Base-by-base conservation (phyloP, 1,140 invertebrate species). In the Aphelenchoides fujianensis region DNA sequence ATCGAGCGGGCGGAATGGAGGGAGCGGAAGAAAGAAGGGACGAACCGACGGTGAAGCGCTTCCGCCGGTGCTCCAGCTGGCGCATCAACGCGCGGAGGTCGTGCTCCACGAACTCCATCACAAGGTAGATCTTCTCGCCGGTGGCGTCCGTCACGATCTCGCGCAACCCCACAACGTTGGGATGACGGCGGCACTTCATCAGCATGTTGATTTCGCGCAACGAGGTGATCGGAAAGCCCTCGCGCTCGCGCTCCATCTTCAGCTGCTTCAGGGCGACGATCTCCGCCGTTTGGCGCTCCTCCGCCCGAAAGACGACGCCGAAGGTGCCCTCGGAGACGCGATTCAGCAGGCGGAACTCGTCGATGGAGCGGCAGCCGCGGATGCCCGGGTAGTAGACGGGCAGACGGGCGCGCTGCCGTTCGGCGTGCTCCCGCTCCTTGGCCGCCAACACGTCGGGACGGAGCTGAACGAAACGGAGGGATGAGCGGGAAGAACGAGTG, bases 161-260 rank as follows among this genome's bases (percentile, higher is more conserved):
- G 71, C 93, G 88, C 0, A 98, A 94, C 0, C 94, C 97, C 0
- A 98, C 95, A 73, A 98, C 95, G 86, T 99, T 98, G 0, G 90
- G 90, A 88, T 98, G 96, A 80, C 97, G 93, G 23, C 86, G 86
- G 78, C 92, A 91, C 87, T 98, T 98, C 0, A 98, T 87, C 57
- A 98, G 86, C 5, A 95, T 98, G 86, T 97, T 97, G 75, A 98
- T 96, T 89, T 98, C 96, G 70, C 96, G 87, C 28, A 99, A 86
- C 31, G 95, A 97, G 0, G 96, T 98, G 9, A 98, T 98, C 0
- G 96, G 96, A 85, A 99, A 98, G 37, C 96, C 96, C 88, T 98
- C 95, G 80, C 97, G 97, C 85, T 98, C 95, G 84, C 97, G 95
- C 85, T 98, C 96, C 95, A 99, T 98, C 89, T 98, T 98, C 1